Evolutionary conservation across 2,888 invertebrate genomes (phyloP), one percentile per base, ranked within the genome.

Genomic region (Chouioia cunea): DNA sequence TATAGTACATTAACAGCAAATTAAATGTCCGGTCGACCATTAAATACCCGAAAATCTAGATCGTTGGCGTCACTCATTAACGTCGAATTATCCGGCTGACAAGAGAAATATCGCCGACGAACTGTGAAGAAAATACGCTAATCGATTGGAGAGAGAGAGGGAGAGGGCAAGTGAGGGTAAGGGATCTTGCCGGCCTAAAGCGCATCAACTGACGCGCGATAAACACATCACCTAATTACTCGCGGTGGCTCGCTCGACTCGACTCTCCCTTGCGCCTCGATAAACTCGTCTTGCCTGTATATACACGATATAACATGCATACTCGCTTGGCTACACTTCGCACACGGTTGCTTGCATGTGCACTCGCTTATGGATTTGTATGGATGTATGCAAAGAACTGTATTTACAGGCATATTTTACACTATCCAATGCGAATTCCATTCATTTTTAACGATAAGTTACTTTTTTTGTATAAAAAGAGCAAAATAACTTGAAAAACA

Each of bases 171-270:
- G 48, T 4, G 15, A 46, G 58, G 15, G 23, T 4, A 10, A 22
- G 16, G 36, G 36, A 12, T 2, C 10, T 36, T 36, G 36, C 36
- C 63, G 57, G 77, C 75, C 75, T 71, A 75, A 68, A 74, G 74
- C 70, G 75, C 75, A 77, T 77, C 76, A 80, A 80, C 79, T 76
- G 81, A 81, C 80, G 80, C 77, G 79, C 79, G 81, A 82, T 83
- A 81, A 83, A 82, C 81, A 77, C 83, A 82, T 83, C 81, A 79
- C 79, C 82, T 82, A 83, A 83, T 83, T 83, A 82, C 80, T 80
- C 76, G 81, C 81, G 80, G 79, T 80, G 80, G 78, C 78, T 81
- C 78, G 77, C 76, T 74, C 75, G 71, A 67, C 75, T 65, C 75
- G 4, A 36, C 36, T 36, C 36, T 36, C 36, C 36, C 36, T 36